Base-by-base conservation (phyloP, 1,140 invertebrate species). In the Sinella curviseta region DNA sequence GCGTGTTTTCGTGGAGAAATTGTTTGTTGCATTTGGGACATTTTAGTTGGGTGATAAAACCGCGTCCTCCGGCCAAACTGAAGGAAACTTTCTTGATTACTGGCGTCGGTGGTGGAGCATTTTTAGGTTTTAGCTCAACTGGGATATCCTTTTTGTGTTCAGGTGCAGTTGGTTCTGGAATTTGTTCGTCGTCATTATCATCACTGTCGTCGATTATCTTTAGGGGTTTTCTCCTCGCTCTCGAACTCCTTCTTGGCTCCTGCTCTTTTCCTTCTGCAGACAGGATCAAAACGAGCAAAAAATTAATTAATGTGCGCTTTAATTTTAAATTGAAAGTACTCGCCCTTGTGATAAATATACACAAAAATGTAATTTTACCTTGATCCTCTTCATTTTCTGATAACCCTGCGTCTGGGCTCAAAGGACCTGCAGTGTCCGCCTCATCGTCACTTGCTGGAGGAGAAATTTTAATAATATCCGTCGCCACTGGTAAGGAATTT, bases 1-100 rank as follows among this genome's bases (percentile, higher is more conserved):
- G 31, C 12, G 31, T 70, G 31, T 70, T 70, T 70, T 70, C 65
- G 65, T 70, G 31, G 26, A 70, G 12, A 33, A 70, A 70, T 70
- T 30, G 8, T n/a, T 70, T 70, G 3, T 14, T 14, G 31, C 65
- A 70, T 30, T 2, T 14, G 26, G 26, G 26, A n/a, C 65, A 70
- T n/a, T 70, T 33, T 12, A n/a, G 24, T 26, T 16, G 57, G 3
- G 12, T 60, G 8, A 60, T 12, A 48, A 48, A 8, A 20, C 39
- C 39, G 20, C 8, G 39, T 12, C 39, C 39, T 8, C 39, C 8
- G 20, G 39, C 39, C 39, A 48, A n/a, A n/a, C n/a, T n/a, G n/a
- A n/a, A n/a, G n/a, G n/a, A n/a, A n/a, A n/a, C n/a, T n/a, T n/a
- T n/a, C n/a, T n/a, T n/a, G n/a, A n/a, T n/a, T n/a, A n/a, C n/a